These are phyloP conservation scores for Macrochelys suwanniensis DNA, from an alignment of 2,797 vertebrate species.

Conservation along the genomic window DNA sequence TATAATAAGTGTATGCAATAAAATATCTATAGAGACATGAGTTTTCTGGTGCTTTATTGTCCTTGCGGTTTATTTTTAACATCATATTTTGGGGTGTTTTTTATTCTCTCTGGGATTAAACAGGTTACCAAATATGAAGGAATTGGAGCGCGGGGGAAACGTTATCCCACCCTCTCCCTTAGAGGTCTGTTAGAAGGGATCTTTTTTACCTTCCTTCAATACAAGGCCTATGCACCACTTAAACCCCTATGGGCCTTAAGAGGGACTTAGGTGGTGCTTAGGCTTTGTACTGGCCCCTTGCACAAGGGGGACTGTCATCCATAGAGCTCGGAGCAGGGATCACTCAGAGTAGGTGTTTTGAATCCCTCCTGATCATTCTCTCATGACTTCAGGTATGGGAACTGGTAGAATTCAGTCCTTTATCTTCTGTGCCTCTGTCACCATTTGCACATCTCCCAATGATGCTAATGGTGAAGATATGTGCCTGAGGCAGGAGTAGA, in stretches of 20 bases:
- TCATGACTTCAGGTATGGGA: background rate
- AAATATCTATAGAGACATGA: background rate
- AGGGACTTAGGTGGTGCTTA: background rate
- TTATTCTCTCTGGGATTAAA: background rate
- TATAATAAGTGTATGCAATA: constrained; percentile 18
- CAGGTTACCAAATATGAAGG: background rate
- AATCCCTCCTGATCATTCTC: background rate
- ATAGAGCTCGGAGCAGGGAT: background rate
- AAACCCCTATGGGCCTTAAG: background rate
- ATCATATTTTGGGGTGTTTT: background rate
- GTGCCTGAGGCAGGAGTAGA: background rate
- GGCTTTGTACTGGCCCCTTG: background rate
- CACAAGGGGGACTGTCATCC: background rate
- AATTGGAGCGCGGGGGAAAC: background rate
- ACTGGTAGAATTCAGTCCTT: background rate
- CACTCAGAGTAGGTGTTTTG: background rate
- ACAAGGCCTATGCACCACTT: background rate
- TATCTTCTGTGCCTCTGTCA: background rate
- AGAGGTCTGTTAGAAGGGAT: background rate
- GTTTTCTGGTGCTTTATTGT: accelerated
- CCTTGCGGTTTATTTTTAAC: background rate
- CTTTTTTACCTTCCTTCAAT: background rate
- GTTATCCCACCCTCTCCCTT: background rate
- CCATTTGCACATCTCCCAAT: background rate
- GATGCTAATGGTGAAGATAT: background rate